Base-by-base conservation (phyloP, 2,888 invertebrate genomes). In the Phortica okadai region DNA sequence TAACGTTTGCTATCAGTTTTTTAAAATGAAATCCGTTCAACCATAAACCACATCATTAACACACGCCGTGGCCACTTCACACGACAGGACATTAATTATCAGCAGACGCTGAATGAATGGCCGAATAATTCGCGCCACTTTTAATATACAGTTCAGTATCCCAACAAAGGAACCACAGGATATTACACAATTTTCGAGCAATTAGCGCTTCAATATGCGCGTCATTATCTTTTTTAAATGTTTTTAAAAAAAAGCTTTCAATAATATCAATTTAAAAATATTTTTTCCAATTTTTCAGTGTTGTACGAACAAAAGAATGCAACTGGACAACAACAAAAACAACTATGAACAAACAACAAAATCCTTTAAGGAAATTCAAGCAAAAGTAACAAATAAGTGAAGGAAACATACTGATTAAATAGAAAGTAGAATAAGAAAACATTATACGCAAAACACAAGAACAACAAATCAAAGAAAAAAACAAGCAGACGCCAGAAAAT, bases 371-470 rank as follows among this genome's bases (percentile, higher is more conserved):
- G 75, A 82, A 75, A 58, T 78, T 77, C 78, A 78, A 59, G 14
- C 64, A 59, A 21, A 78, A 62, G 54, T 74, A 56, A 59, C 45
- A 16, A 74, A 75, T 75, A 79, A 79, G 79, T 76, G 78, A 80
- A 64, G 77, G 76, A 75, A n/a, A 21, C 0, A 21, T 21, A 70
- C 72, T 76, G 81, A 82, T 83, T 86, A 82, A 75, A 21, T 54
- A 10, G 25, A 6, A 54, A 45, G 10, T 66, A 70, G 25, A 3
- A 70, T 16, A 41, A 16, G 14, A 16, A 67, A 59, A 21, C 59
- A 59, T n/a, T 8, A 16, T 16, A 59, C 59, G 14, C 33, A 66
- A 42, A 6, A 66, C 11, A 7, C 59, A 59, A 59, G 2, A 66
- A 41, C 66, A 42, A 66, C 11, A 42, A 14, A 7, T 42, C 11